Percentiles rank a stretch among this genome's conserved stretches.
These are phyloP conservation scores for Acanthococcus lagerstroemiae DNA, from an alignment of 2,888 invertebrate genomes.

Conservation along the genomic window DNA sequence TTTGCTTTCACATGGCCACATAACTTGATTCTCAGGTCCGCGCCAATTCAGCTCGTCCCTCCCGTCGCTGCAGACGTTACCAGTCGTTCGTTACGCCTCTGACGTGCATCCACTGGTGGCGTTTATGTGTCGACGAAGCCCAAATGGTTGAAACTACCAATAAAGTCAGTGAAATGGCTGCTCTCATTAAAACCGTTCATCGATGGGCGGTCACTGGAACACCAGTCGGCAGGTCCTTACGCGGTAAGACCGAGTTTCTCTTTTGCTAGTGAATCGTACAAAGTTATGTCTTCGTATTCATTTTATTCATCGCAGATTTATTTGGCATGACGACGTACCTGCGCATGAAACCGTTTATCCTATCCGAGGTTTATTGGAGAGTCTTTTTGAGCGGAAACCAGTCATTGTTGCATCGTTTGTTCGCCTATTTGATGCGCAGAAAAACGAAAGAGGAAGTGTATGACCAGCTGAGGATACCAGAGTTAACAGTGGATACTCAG, in stretches of 20 bases:
- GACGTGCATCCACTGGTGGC: conserved; percentile 62
- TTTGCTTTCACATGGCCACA: no score
- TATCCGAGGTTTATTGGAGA: conserved; percentile 37
- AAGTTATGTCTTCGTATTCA: no score
- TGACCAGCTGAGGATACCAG: conserved; percentile 56
- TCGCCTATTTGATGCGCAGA: conserved; percentile 56
- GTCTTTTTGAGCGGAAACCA: conserved; percentile 39
- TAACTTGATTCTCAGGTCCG: conserved; percentile 31
- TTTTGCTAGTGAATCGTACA: no score
- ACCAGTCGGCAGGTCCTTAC: conserved; percentile 51
- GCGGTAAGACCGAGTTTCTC: conserved; percentile 44
- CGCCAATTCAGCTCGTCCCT: conserved; percentile 35
- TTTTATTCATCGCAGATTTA: conserved; percentile 42
- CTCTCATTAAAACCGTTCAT: conserved; percentile 49
- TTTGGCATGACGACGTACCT: conserved; percentile 53
- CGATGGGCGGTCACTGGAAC: conserved; percentile 73
- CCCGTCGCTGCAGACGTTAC: conserved; percentile 53
- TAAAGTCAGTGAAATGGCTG: conserved; percentile 54
- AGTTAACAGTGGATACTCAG: conserved; percentile 50
- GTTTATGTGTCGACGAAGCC: conserved; percentile 67
- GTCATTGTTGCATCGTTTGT: conserved; percentile 45
- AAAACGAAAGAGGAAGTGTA: conserved; percentile 57
- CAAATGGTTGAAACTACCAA: conserved; percentile 61
- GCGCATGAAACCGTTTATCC: conserved; percentile 49
- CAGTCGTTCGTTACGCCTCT: conserved; percentile 56